Evolutionary conservation across 1,140 invertebrate genomes (phyloP), one percentile per base, ranked within the genome.

Genomic region (Muscidifurax raptorellus): DNA sequence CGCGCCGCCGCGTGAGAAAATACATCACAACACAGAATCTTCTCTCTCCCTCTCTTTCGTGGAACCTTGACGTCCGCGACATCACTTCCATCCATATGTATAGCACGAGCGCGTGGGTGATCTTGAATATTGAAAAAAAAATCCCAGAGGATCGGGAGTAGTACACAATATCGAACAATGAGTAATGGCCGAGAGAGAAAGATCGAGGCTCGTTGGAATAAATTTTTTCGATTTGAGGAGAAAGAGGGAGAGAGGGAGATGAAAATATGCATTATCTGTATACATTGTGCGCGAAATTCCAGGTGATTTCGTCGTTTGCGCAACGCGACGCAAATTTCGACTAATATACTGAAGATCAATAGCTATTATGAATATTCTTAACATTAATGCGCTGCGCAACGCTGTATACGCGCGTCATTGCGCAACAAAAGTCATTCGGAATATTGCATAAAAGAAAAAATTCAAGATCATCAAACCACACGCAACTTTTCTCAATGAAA

Each of bases 81-180:
- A 25, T 6, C 36, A 28, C 40, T 36, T 22, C 80, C 66, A 78
- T 84, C 71, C 83, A 75, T 74, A 80, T 80, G 82, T 75, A 86
- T 69, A 64, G 36, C 25, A 59, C 52, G 47, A 52, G 77, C 32
- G 85, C 88, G 91, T 91, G 89, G 90, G 91, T 87, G 90, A 80
- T 87, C 83, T 85, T 91, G 90, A 92, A 91, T 92, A 91, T 92
- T 91, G 90, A 90, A 74, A 52, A 82, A 76, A 83, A 66, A 71
- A 32, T 59, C 18, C 87, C 84, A 28, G 86, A 82, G 59, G 76
- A 74, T 71, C 71, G 40, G 77, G 85, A 25, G 13, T 36, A 5
- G 18, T 0, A 52, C 52, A 59, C 52, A 79, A 10, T 44, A 79
- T 80, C 86, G 87, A 87, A 86, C 87, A 88, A 90, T 88, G 90